A percentile compares a stretch with the other conserved stretches of the same genome.
These are phyloP conservation scores for Ophiodon elongatus DNA, from an alignment of 2,113 vertebrate species.

Conservation along the genomic window DNA sequence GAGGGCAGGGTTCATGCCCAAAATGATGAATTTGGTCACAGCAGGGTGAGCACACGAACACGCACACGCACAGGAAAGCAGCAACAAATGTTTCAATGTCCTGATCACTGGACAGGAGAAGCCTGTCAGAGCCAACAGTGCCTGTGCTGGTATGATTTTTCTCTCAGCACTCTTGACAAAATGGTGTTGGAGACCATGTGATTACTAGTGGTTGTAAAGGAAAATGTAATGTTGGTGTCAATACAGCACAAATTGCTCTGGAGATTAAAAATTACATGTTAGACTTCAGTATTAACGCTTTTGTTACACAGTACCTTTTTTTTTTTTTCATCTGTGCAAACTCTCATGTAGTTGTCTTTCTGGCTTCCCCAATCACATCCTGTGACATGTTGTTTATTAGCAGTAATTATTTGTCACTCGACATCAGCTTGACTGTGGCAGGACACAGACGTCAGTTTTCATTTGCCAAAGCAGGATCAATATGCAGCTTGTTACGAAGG, in stretches of 20 bases:
- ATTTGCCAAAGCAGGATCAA: conserved; percentile 73
- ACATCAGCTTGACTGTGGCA: conserved; percentile 36
- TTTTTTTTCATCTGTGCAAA: background rate
- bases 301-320: background rate
- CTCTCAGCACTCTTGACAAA: conserved; percentile 50
- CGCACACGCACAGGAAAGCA: conserved; percentile 8
- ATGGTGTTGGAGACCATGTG: conserved; percentile 38
- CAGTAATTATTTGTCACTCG: conserved; percentile 68
- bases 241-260: background rate
- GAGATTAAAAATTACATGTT: background rate
- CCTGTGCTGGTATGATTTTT: conserved; percentile 47
- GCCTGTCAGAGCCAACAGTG: conserved; percentile 37
- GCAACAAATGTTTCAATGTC: conserved; percentile 69
- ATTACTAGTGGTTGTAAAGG: conserved; percentile 22
- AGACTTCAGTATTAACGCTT: background rate
- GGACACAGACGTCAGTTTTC: conserved; percentile 64
- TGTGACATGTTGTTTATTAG: conserved; percentile 61
- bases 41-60: conserved; percentile 59
- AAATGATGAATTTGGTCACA: conserved; percentile 84
- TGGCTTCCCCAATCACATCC: conserved; percentile 23
- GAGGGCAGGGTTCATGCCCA: conserved; percentile 78
- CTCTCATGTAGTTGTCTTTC: background rate
- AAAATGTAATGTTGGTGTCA: conserved; percentile 9
- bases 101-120: conserved; percentile 57
- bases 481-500: conserved; percentile 68